These are phyloP conservation scores for Diabrotica balteata DNA, from an alignment of 2,888 invertebrate species.

Conservation along the genomic window DNA sequence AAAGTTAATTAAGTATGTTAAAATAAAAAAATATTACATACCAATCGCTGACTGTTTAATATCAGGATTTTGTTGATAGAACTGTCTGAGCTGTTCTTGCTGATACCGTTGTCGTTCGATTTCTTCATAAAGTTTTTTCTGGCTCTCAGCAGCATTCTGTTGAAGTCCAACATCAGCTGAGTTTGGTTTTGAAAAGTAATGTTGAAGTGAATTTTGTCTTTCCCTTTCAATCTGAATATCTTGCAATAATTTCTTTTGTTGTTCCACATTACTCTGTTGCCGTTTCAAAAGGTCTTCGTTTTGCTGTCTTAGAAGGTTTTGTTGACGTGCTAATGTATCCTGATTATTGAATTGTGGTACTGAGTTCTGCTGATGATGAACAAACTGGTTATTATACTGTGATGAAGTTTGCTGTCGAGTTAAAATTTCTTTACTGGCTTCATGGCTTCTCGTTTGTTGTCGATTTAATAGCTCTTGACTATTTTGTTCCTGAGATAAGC, in stretches of 20 bases:
- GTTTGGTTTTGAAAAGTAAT: constrained; percentile 4
- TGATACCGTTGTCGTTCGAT: constrained; percentile 37
- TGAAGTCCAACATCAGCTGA: constrained; percentile 46
- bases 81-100: constrained; percentile 57
- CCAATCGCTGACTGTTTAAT: constrained; percentile 51
- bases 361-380: background rate
- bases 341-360: constrained; percentile 3
- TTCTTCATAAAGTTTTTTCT: constrained; percentile 29
- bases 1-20: background rate
- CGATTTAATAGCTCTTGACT: constrained; percentile 19
- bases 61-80: constrained; percentile 49
- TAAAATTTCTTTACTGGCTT: constrained; percentile 7
- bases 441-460: constrained; percentile 14
- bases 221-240: constrained; percentile 36
- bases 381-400: background rate
- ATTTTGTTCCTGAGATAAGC: constrained; percentile 31
- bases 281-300: background rate
- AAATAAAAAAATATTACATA: background rate
- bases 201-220: constrained; percentile 43
- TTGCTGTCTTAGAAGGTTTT: constrained; percentile 4
- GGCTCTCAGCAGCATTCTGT: constrained; percentile 54
- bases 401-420: constrained; percentile 4
- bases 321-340: background rate
- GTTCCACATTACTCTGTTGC: constrained; percentile 1
- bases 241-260: constrained; percentile 16